Evolutionary conservation across 1,140 invertebrate genomes (phyloP).

Genomic region (Ostrea denselamellosa): DNA sequence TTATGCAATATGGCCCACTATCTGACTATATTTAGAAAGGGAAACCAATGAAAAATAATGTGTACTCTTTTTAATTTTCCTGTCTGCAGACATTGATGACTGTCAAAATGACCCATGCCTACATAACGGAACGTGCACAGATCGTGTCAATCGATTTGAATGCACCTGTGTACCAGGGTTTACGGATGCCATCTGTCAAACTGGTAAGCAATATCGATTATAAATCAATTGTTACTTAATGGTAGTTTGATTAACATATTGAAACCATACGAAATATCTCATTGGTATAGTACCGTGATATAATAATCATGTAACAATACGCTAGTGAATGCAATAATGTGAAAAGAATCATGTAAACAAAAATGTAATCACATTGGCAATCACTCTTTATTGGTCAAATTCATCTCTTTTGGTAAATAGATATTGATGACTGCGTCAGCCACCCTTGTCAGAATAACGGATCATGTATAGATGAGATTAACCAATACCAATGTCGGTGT

Average conservation of each 20-base stretch:
- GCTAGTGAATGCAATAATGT: not conserved
- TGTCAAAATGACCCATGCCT: constrained; percentile 36
- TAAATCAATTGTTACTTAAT: not conserved
- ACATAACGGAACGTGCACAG: constrained; percentile 35
- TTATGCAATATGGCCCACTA: not conserved
- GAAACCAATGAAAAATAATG: not conserved
- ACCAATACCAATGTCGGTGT: not conserved
- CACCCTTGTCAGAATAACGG: not conserved
- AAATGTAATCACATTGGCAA: not conserved
- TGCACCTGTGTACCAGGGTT: constrained; percentile 37
- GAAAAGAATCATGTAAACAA: not conserved
- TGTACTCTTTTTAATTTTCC: not conserved
- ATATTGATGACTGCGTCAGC: not conserved
- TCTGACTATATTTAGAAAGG: not conserved
- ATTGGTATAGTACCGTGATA: not conserved
- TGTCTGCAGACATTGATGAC: constrained; percentile 44
- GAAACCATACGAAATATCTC: not conserved
- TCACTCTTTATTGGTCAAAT: not conserved
- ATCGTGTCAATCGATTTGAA: constrained; percentile 27
- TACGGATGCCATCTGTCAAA: constrained; percentile 13
- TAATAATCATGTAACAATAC: not conserved
- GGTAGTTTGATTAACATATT: not conserved
- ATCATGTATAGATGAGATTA: not conserved
- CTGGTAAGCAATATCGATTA: not conserved
- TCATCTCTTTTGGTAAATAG: not conserved